phyloP scores from a whole-genome alignment of 2,113 vertebrate genomes.

The Rostratula benghalensis region DNA sequence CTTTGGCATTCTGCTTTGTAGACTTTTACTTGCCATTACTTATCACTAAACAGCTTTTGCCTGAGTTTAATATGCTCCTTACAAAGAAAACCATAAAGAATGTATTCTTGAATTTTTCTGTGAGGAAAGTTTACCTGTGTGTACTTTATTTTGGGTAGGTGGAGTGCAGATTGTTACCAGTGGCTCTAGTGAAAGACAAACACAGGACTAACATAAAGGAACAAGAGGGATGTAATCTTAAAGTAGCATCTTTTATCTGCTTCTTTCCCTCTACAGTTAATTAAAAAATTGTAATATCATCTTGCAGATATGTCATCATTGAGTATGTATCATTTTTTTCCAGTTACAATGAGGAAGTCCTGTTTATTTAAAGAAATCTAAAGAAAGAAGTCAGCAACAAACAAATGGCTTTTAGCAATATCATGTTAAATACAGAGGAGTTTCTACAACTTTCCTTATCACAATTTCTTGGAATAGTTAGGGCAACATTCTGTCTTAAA shows the following conservation, averaged over 20 bases:
- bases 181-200: background rate
- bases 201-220: background rate
- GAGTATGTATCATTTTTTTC: background rate
- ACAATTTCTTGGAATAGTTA: background rate
- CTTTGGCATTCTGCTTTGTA: background rate
- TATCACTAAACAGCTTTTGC: background rate
- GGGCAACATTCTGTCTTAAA: background rate
- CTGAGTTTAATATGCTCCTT: background rate
- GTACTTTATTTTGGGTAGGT: background rate
- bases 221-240: background rate
- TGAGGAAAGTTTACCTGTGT: background rate
- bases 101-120: background rate
- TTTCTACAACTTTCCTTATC: background rate
- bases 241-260: background rate
- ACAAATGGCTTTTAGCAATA: background rate
- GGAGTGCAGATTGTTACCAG: background rate
- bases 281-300: background rate
- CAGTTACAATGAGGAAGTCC: background rate
- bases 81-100: background rate
- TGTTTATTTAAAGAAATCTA: background rate
- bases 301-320: background rate
- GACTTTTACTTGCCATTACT: background rate
- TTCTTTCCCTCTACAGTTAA: background rate
- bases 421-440: background rate
- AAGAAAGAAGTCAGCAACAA: background rate